Percentiles rank a stretch among this genome's conserved stretches.
Evolutionary conservation across 2,113 vertebrate species (phyloP).

Genomic region (Varanus komodoensis): DNA sequence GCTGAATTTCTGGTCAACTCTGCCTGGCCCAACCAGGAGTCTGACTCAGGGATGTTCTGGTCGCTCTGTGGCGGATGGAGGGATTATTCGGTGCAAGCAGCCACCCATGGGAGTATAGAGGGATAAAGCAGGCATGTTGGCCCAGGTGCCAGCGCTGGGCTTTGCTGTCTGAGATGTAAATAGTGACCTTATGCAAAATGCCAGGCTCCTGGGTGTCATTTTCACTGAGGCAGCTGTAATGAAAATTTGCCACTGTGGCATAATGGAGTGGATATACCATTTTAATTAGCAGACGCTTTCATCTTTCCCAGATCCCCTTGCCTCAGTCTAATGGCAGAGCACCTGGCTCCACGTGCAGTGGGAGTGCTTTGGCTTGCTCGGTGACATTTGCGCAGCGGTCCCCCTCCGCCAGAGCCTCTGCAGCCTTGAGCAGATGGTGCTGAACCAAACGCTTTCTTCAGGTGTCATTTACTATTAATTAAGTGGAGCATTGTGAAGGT

Average conservation of each 20-base stretch:
- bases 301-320: conserved; percentile 67
- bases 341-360: conserved; percentile 65
- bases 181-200: conserved; percentile 51
- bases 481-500: conserved; percentile 51
- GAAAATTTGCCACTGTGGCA: conserved; percentile 50
- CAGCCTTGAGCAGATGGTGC: conserved; percentile 67
- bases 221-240: conserved; percentile 43
- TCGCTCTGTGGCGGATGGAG: conserved; percentile 27
- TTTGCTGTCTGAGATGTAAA: conserved; percentile 50
- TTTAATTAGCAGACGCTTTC: conserved; percentile 65
- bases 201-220: conserved; percentile 45
- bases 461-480: conserved; percentile 59
- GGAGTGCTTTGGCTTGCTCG: conserved; percentile 44
- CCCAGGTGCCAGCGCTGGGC: conserved; percentile 48
- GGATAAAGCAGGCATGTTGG: conserved; percentile 52
- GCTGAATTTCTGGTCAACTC: conserved; percentile 49
- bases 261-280: conserved; percentile 68
- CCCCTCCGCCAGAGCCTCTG: conserved; percentile 30
- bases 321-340: conserved; percentile 35
- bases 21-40: conserved; percentile 39
- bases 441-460: conserved; percentile 38
- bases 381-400: not conserved
- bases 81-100: conserved; percentile 54
- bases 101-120: conserved; percentile 51
- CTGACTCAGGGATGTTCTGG: conserved; percentile 29